Evolutionary conservation across 2,797 vertebrate species (phyloP), one percentile per base, ranked within the genome.

Genomic region (Lophius americanus): DNA sequence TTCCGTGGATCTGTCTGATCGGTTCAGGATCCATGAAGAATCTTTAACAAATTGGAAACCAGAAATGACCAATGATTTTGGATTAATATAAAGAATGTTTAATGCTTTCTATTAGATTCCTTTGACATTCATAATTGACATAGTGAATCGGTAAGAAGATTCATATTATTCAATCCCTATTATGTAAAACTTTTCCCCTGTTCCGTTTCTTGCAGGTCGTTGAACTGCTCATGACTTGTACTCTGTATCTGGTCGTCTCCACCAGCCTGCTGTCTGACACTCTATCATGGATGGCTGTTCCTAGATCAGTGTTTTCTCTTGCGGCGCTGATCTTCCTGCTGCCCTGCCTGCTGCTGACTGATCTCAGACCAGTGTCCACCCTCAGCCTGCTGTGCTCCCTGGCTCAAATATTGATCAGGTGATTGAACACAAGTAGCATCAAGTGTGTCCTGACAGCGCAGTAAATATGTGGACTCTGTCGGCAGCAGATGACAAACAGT

Each of bases 361-460:
- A 93, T 74, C 92, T 95, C 75, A 91, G 92, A 79, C 88, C 89
- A 61, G 92, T 95, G 73, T 94, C 91, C 49, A 92, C 86, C 1
- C 88, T 95, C 78, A 95, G 91, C 71, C 84, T 95, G 72, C 92
- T 96, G 73, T 95, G 95, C 81, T 95, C 95, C 13, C 72, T 96
- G 73, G 92, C 92, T 52, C 95, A 96, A 82, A 86, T 95, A 55
- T 64, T 95, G 23, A 91, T 94, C 84, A 89, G 93, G 88, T 93
- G 67, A 85, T 9, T 11, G 32, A 60, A 11, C 5, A 11, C 32
- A 44, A 62, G 44, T 2, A 2, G 14, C 3, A 32, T 7, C 33
- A 4, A 6, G 23, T 23, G 23, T 23, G 35, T 51, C 41, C 38
- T 47, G 47, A 51, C 44, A 12, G 43, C 56, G 37, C n/a, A 1